phyloP scores from a whole-genome alignment of 2,113 vertebrate genomes.

The Drymodes brunneopygia region DNA sequence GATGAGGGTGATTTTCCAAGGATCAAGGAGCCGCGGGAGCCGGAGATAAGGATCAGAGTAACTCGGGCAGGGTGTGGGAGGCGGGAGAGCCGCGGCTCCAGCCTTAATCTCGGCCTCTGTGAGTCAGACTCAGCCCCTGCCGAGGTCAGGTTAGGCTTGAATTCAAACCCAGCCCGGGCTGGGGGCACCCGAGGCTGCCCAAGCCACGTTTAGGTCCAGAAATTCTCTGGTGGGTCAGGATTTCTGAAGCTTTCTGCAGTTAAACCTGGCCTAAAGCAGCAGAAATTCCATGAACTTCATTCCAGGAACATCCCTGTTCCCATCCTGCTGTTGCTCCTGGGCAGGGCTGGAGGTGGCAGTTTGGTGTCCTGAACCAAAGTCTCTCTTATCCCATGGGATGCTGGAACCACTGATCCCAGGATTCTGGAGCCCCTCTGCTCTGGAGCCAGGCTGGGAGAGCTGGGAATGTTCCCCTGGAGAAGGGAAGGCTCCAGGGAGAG shows the following conservation, averaged over 20 bases:
- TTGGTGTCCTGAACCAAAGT: background rate
- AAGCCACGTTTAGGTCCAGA: background rate
- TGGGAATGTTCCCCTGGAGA: background rate
- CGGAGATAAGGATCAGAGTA: background rate
- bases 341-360: background rate
- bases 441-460: background rate
- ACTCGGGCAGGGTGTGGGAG: slow-evolving; percentile 26
- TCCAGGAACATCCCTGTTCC: background rate
- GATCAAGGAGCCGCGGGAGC: background rate
- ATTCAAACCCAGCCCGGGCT: background rate
- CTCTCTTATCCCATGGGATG: background rate
- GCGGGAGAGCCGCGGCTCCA: slow-evolving; percentile 1
- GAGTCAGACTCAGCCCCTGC: background rate
- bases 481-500: background rate
- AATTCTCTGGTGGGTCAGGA: background rate
- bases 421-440: background rate
- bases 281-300: background rate
- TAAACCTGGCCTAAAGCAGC: background rate
- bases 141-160: background rate
- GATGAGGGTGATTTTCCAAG: slow-evolving; percentile 4
- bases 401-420: background rate
- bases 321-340: background rate
- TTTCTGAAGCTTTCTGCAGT: background rate
- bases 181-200: background rate
- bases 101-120: slow-evolving; percentile 6